phyloP scores from a whole-genome alignment of 2,797 vertebrate species.

The Chloroceryle amazona region DNA sequence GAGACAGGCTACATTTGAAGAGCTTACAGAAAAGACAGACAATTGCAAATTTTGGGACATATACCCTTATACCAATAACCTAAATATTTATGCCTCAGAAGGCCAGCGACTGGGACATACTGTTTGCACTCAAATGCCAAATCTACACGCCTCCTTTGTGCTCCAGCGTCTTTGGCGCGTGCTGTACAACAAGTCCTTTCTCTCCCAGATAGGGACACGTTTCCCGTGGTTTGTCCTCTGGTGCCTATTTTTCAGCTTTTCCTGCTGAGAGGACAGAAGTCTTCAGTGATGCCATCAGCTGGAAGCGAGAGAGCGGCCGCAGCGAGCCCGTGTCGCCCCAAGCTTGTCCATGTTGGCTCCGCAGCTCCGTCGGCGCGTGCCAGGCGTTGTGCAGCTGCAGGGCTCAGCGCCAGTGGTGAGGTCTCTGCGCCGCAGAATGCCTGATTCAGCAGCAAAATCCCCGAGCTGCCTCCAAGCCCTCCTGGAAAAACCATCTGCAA shows the following conservation, averaged over 20 bases:
- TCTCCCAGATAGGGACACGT: background rate
- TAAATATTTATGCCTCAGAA: background rate
- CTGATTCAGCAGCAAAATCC: constrained; percentile 26
- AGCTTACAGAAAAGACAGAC: background rate
- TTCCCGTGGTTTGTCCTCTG: background rate
- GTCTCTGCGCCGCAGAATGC: background rate
- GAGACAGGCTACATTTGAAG: background rate
- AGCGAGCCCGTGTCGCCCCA: fast-evolving
- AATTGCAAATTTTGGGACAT: fast-evolving
- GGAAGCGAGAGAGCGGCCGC: fast-evolving
- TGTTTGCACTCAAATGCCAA: background rate
- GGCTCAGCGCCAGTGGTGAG: fast-evolving
- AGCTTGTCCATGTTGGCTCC: fast-evolving
- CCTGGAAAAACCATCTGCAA: background rate
- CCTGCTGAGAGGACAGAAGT: background rate
- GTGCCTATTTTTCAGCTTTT: background rate
- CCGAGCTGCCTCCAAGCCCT: background rate
- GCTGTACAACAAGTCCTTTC: background rate
- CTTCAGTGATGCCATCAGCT: background rate
- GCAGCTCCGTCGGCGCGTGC: fast-evolving
- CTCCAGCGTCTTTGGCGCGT: fast-evolving
- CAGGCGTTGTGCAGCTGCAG: constrained; percentile 17
- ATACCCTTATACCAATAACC: background rate
- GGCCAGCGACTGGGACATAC: background rate
- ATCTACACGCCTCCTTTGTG: background rate